These are phyloP conservation scores for Eurytoma californica DNA, from an alignment of 2,888 invertebrate species.

Conservation along the genomic window DNA sequence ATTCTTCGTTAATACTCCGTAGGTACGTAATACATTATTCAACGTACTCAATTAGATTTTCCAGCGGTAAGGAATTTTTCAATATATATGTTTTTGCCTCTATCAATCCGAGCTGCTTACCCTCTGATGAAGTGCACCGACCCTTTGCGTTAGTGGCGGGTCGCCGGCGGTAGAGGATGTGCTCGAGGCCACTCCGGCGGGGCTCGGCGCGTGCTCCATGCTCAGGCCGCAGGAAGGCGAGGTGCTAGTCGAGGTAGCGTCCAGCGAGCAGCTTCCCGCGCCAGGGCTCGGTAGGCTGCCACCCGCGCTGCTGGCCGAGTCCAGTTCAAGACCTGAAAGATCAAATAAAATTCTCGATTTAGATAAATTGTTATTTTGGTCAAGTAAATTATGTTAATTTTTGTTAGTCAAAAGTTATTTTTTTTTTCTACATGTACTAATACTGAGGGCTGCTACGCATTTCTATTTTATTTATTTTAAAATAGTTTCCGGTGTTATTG, in stretches of 20 bases:
- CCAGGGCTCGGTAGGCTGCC: constrained; percentile 90
- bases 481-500: too few relatives aligned
- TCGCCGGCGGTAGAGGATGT: constrained; percentile 79
- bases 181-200: constrained; percentile 77
- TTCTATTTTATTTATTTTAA: too few relatives aligned
- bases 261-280: constrained; percentile 83
- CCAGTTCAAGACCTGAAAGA: constrained; percentile 78
- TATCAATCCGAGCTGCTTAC: constrained; percentile 83
- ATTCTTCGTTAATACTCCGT: too few relatives aligned
- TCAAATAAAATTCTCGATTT: constrained; percentile 8
- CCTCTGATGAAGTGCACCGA: constrained; percentile 88
- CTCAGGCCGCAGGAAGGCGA: constrained; percentile 70
- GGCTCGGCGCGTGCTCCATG: constrained; percentile 73
- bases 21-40: too few relatives aligned
- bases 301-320: constrained; percentile 83
- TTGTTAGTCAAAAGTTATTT: constrained; percentile 10
- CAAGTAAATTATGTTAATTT: not conserved
- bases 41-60: too few relatives aligned
- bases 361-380: not conserved
- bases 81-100: constrained; percentile 71
- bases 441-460: too few relatives aligned
- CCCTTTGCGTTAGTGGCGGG: constrained; percentile 77
- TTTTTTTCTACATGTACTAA: not conserved
- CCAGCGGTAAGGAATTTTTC: too few relatives aligned
- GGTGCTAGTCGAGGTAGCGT: constrained; percentile 76